These are phyloP conservation scores for Neomorphus geoffroyi DNA, from an alignment of 2,797 vertebrate genomes.

Conservation along the genomic window DNA sequence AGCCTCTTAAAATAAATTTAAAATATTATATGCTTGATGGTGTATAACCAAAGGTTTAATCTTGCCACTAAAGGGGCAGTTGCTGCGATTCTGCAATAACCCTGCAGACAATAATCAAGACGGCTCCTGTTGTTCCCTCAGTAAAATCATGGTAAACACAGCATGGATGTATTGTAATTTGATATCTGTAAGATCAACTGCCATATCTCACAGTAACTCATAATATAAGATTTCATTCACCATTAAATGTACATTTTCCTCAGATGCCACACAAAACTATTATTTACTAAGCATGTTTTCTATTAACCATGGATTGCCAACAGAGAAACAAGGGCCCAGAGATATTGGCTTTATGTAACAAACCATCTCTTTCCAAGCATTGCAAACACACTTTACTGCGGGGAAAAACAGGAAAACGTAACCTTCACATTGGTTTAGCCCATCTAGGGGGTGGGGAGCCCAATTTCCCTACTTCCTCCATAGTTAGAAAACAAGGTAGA, in stretches of 20 bases:
- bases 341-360: constrained; percentile 1
- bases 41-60: constrained; percentile 82
- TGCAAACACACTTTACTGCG: background rate
- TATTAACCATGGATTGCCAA: constrained; percentile 65
- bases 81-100: constrained; percentile 77
- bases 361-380: background rate
- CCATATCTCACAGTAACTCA: constrained; percentile 69
- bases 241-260: constrained; percentile 72
- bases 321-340: constrained; percentile 39
- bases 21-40: constrained; percentile 82
- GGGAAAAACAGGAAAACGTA: background rate
- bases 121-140: constrained; percentile 77
- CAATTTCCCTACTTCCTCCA: background rate
- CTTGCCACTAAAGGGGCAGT: constrained; percentile 77
- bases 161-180: constrained; percentile 76
- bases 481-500: constrained; percentile 16
- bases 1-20: constrained; percentile 83
- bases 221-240: constrained; percentile 73
- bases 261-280: constrained; percentile 54
- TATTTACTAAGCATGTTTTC: constrained; percentile 66
- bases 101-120: constrained; percentile 80
- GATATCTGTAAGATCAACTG: constrained; percentile 74
- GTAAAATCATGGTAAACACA: constrained; percentile 77
- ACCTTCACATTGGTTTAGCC: background rate
- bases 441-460: background rate